Base-by-base conservation (phyloP, 2,113 vertebrate genomes). In the Gasterosteus nipponicus region DNA sequence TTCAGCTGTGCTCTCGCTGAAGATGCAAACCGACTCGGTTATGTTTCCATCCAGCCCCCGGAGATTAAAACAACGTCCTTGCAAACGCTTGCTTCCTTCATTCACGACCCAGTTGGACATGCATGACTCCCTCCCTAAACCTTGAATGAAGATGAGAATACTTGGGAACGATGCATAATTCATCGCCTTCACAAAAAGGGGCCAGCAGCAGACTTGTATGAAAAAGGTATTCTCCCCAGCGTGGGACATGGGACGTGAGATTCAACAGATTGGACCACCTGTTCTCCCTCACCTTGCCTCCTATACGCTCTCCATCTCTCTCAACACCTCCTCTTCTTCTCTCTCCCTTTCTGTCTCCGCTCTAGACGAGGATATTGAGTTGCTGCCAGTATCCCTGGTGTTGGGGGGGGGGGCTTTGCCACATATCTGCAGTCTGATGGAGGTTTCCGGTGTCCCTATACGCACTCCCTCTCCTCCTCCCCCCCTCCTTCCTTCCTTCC, bases 221-320 rank as follows among this genome's bases (percentile, higher is more conserved):
- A 33, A 70, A 79, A 81, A 76, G n/a, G 31, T 71, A 65, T 78
- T 78, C 62, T 78, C 71, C 60, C 53, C 49, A 86, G 84, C 49
- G 57, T 42, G 73, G 42, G 58, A 85, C 64, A 77, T 31, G 78
- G 75, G 31, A 75, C 85, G 73, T 80, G 56, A 86, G 73, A 92
- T 90, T 92, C 92, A 94, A 93, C 93, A 93, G 91, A 91, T 92
- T 90, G 89, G 84, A 83, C 91, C 91, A 93, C 92, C 93, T 93
- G 93, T 93, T 90, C 74, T 64, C 73, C 61, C 42, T n/a, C 61
- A 18, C 49, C 74, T 19, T 49, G 58, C 64, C 29, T 5, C 38
- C 62, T 57, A 59, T 59, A 35, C 19, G 51, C 44, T 46, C 61
- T 63, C 26, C 44, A 41, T 70, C 74, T 33, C 53, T 66, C 44